phyloP scores from a whole-genome alignment of 1,140 invertebrate genomes.

The Tetramorium alpestre region DNA sequence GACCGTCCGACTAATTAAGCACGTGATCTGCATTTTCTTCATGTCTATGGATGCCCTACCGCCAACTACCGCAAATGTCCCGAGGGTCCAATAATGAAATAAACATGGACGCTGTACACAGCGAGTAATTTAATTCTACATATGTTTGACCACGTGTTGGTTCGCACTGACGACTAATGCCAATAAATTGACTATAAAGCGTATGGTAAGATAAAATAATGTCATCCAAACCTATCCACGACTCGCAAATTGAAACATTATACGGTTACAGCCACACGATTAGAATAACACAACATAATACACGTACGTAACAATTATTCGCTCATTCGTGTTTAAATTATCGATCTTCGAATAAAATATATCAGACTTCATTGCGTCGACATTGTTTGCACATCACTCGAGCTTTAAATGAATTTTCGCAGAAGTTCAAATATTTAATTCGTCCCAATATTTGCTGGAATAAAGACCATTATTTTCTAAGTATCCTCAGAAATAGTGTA shows the following conservation, averaged over 20 bases:
- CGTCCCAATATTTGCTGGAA: neutral
- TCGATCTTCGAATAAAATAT: neutral
- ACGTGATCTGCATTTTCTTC: constrained; percentile 75
- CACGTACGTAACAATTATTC: constrained; percentile 21
- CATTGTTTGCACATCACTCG: neutral
- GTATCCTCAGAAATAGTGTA: neutral
- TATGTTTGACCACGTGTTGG: constrained; percentile 27
- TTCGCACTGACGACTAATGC: constrained; percentile 33
- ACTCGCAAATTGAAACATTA: constrained; percentile 45
- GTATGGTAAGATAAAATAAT: constrained; percentile 32
- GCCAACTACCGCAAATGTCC: constrained; percentile 53
- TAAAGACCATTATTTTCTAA: neutral
- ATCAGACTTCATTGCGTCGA: neutral
- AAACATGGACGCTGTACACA: constrained; percentile 77
- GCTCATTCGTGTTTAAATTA: constrained; percentile 10
- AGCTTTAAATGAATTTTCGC: neutral
- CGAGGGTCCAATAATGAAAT: constrained; percentile 79
- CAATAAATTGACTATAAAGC: constrained; percentile 52
- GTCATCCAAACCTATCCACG: neutral
- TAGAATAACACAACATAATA: constrained; percentile 32
- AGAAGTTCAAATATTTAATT: neutral
- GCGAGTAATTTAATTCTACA: constrained; percentile 67
- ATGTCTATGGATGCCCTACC: neutral
- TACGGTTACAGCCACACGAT: neutral
- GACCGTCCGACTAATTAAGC: constrained; percentile 69